Base-by-base conservation (phyloP, 2,797 vertebrate species). In the Peromyscus eremicus region DNA sequence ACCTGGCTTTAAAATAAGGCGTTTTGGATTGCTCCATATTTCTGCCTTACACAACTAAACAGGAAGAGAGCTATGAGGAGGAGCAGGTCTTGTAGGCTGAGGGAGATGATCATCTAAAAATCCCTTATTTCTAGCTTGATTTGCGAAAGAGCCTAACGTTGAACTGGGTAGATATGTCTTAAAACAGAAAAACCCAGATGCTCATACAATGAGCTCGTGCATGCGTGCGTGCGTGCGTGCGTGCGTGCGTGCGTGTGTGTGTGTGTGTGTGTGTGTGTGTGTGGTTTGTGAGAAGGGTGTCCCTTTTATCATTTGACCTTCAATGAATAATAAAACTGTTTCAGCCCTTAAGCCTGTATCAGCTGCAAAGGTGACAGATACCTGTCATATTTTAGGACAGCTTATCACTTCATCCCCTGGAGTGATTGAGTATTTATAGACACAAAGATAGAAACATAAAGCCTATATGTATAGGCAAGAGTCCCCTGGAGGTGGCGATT, bases 341-440 rank as follows among this genome's bases (percentile, higher is more conserved):
- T 95, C 85, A 93, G 79, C 25, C 89, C 52, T 92, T 66, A 81
- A 66, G 75, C 37, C 60, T 86, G 37, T 49, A 79, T 52, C 0
- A 37, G 62, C 1, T 2, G 80, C 1, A 27, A 96, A 92, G 84
- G 95, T 81, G 97, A 97, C 32, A 88, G 96, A 82, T 95, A 98
- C 94, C 8, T 40, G 94, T 49, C 14, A 94, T 79, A 46, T 96
- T 98, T 97, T 95, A 97, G 97, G 97, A 95, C 46, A 0, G 32
- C 92, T 98, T 96, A 96, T 98, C 93, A 97, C 80, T 2, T 40
- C 89, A 95, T 94, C 84, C 96, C 57, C 96, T 68, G 81, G 97
- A 97, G 96, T 98, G 98, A 98, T 89, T 94, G 97, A 98, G 98
- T 98, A 98, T 98, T 98, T 98, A 98, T 96, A 98, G 97, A 97